Percentiles rank a stretch among this genome's conserved stretches.
Evolutionary conservation across 2,888 invertebrate species (phyloP).

Genomic region (Trissolcus brochymenae): DNA sequence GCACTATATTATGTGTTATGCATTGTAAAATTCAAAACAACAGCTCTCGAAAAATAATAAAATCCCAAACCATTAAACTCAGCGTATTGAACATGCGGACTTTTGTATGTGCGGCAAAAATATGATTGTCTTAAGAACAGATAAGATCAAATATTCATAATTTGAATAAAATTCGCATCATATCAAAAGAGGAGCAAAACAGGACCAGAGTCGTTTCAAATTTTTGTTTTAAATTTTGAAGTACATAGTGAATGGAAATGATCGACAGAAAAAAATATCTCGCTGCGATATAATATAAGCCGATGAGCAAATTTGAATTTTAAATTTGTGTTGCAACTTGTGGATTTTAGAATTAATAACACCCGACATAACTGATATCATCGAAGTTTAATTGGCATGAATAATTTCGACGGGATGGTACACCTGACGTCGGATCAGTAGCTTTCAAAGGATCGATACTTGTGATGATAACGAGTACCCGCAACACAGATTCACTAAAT

Average conservation of each 20-base stretch:
- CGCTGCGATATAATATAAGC: too few species aligned
- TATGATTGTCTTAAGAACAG: too few species aligned
- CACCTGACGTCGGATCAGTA: constrained; percentile 40
- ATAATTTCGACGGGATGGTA: constrained; percentile 43
- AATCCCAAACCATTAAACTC: constrained; percentile 2
- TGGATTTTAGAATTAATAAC: constrained; percentile 18
- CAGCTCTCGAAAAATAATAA: constrained; percentile 1
- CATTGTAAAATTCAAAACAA: constrained; percentile 17
- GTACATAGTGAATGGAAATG: too few species aligned
- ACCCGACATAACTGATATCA: constrained; percentile 17
- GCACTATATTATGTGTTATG: constrained; percentile 12
- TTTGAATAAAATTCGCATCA: too few species aligned
- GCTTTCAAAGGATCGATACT: constrained; percentile 51
- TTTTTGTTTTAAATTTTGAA: too few species aligned
- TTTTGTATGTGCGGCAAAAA: not conserved
- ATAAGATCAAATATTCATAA: not conserved
- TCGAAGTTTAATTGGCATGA: constrained; percentile 30
- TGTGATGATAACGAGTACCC: constrained; percentile 56
- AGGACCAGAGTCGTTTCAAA: too few species aligned
- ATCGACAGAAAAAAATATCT: too few species aligned
- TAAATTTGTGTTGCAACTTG: not conserved
- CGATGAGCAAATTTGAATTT: not conserved
- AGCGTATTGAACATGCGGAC: too few species aligned
- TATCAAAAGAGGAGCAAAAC: not conserved
- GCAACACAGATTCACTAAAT: constrained; percentile 46